These are phyloP conservation scores for Lamellibrachia columna DNA, from an alignment of 2,888 invertebrate genomes.

Conservation along the genomic window DNA sequence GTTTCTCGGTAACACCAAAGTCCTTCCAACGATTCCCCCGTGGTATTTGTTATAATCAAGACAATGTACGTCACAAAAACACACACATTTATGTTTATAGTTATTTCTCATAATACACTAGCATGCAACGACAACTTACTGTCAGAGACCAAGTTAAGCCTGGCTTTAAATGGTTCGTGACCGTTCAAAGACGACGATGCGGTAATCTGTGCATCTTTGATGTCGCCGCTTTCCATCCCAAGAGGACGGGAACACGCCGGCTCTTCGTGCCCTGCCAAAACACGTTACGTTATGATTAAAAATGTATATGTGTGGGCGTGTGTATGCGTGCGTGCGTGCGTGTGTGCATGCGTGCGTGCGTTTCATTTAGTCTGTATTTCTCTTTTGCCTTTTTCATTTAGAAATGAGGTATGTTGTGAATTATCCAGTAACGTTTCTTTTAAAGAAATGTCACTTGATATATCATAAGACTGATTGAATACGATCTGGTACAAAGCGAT, in stretches of 20 bases:
- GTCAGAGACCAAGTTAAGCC: background rate
- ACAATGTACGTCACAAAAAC: too few species aligned
- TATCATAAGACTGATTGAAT: background rate
- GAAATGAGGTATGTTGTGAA: too few species aligned
- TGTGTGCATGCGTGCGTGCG: background rate
- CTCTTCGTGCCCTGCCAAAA: background rate
- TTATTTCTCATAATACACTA: background rate
- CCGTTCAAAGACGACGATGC: background rate
- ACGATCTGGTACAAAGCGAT: background rate
- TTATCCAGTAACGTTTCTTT: too few species aligned
- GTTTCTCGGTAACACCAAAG: too few species aligned
- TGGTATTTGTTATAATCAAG: accelerated
- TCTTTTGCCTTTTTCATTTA: too few species aligned
- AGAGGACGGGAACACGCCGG: background rate
- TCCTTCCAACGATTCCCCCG: accelerated
- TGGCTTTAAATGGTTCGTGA: background rate
- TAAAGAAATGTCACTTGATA: background rate
- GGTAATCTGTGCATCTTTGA: background rate
- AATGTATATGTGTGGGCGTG: background rate
- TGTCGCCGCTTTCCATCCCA: constrained; percentile 9
- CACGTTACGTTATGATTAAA: background rate
- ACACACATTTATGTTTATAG: too few species aligned
- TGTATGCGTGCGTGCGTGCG: background rate
- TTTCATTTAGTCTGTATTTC: too few species aligned
- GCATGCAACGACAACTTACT: background rate